Percentiles rank a stretch among this genome's conserved stretches.
Evolutionary conservation across 1,140 invertebrate genomes (phyloP).

Genomic region (Rhagoletis zephyria): DNA sequence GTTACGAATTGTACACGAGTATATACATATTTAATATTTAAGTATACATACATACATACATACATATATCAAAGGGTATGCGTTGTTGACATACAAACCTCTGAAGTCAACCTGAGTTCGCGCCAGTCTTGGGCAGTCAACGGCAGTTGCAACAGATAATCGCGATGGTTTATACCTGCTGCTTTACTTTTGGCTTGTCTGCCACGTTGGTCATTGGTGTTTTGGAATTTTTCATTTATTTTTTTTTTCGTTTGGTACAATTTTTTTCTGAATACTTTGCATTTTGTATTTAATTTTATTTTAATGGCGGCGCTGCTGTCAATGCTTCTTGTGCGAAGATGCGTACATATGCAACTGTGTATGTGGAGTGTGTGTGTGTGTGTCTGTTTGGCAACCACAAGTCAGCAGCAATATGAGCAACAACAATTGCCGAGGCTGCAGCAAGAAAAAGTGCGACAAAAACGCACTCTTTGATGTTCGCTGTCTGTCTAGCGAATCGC

Average conservation of each 20-base stretch:
- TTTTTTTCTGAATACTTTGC: conserved; percentile 37
- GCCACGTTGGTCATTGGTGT: conserved; percentile 1
- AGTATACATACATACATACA: too few species aligned
- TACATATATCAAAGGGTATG: neutral
- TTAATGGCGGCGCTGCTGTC: conserved; percentile 34
- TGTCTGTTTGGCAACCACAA: neutral
- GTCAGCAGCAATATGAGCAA: conserved; percentile 27
- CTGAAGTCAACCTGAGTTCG: conserved; percentile 7
- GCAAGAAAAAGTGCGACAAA: conserved; percentile 53
- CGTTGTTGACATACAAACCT: neutral
- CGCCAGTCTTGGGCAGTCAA: neutral
- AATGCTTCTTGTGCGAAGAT: conserved; percentile 6
- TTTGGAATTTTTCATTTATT: conserved; percentile 63
- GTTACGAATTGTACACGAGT: neutral
- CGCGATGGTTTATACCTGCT: conserved; percentile 28
- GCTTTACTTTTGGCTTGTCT: neutral
- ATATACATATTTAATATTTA: too few species aligned
- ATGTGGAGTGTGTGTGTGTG: neutral
- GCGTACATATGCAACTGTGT: neutral
- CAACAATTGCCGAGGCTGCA: neutral
- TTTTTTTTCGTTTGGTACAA: conserved; percentile 54
- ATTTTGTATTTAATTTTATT: conserved; percentile 53
- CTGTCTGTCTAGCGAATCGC: conserved; percentile 29
- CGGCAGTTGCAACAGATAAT: conserved; percentile 38
- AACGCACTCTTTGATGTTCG: conserved; percentile 55